Base-by-base conservation (phyloP, 2,888 invertebrate species). In the Archips xylosteana region DNA sequence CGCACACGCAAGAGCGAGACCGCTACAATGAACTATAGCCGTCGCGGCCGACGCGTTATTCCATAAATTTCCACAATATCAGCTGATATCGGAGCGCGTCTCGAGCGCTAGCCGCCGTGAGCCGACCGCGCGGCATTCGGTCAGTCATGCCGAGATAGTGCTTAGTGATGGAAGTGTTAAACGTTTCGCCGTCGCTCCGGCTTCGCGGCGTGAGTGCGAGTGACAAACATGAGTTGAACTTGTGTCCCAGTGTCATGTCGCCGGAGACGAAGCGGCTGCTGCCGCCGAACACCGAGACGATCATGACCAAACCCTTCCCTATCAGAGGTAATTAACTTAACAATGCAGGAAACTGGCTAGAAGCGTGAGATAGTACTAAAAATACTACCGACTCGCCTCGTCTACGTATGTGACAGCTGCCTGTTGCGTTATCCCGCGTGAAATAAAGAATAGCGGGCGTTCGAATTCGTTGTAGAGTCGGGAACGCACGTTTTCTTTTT, bases 301-400 rank as follows among this genome's bases (percentile, higher is more conserved):
- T 98, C 68, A 97, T 97, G 95, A 98, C 98, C 60, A 98, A 98
- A 94, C 98, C 98, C 75, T 98, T 98, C 91, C 98, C 98, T 45
- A 97, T 98, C 80, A 95, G 97, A 95, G 97, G 97, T 97, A 94
- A 87, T 32, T 71, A 74, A 78, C 77, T 57, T 57, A 57, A 47
- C 49, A 51, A 78, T 83, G 76, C 74, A 71, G 75, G 70, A 66
- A 75, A 74, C 74, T 71, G 72, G 76, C 75, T 79, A 81, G 81
- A 80, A 80, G 78, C 77, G 79, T 36, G 39, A 59, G 74, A 42
- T 60, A 47, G 70, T 73, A 87, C 85, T 90, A 90, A 82, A 89
- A 91, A 89, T 89, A 90, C 80, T 76, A 76, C 78, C 68, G 47
- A 34, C 32, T 67, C 47, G 64, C 77, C 78, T 75, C 77, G 76